A percentile compares a stretch with the other conserved stretches of the same genome.
Evolutionary conservation across 2,797 vertebrate species (phyloP).

Genomic region (Hoplostethus mediterraneus): DNA sequence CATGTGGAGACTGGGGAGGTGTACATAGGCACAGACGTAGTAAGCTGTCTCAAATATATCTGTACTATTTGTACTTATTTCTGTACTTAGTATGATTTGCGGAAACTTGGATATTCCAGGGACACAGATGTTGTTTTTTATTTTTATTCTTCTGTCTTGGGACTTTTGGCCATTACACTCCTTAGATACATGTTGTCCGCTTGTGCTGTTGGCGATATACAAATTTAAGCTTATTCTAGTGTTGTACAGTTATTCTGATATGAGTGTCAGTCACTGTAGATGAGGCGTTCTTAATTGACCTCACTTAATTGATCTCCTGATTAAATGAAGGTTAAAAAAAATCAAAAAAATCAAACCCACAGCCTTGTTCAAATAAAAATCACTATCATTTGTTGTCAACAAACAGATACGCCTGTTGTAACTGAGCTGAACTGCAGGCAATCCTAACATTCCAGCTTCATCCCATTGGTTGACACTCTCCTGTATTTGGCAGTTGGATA

Average conservation of each 20-base stretch:
- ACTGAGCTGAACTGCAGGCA: constrained; percentile 1
- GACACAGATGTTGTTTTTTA: not conserved
- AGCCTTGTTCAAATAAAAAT: not conserved
- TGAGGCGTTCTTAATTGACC: too few species aligned
- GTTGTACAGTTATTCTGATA: too few species aligned
- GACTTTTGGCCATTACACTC: too few species aligned
- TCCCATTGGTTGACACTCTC: constrained; percentile 6
- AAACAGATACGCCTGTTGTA: constrained; percentile 3
- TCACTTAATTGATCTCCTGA: not conserved
- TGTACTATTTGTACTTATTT: not conserved
- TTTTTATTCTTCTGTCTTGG: too few species aligned
- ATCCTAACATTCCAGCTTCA: constrained; percentile 4
- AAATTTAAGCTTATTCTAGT: too few species aligned
- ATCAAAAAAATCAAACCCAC: too few species aligned
- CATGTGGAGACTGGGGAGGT: not conserved
- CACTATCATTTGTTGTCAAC: constrained; percentile 11
- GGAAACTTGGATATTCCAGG: constrained; percentile 17
- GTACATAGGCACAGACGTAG: too few species aligned
- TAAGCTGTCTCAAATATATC: not conserved
- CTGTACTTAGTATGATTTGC: not conserved
- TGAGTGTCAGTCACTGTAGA: too few species aligned
- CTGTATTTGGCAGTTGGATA: constrained; percentile 25
- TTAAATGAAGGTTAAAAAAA: not conserved
- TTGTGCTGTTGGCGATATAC: too few species aligned
- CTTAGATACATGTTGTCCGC: too few species aligned